Conservation (phyloP, 2,888 invertebrate genomes). For the Chironomus tentans region DNA sequence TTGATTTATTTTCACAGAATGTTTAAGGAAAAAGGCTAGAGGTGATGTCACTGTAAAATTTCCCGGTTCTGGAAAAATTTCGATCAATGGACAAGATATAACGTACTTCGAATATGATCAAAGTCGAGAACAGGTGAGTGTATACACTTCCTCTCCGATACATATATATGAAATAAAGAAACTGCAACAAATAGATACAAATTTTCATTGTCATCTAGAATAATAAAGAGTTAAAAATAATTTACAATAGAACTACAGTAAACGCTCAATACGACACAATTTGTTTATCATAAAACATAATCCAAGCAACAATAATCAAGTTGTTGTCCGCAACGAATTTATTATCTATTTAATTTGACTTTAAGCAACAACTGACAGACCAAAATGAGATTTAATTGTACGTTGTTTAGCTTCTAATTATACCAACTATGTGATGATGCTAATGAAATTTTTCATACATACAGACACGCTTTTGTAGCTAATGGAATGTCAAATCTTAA, state of each 20-base stretch:
- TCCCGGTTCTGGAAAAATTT: conserved; percentile 75
- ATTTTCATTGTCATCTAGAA: conserved; percentile 18
- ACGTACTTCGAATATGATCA: conserved; percentile 64
- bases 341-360: no score
- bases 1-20: conserved; percentile 44
- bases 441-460: no score
- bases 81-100: conserved; percentile 68
- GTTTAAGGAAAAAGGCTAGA: conserved; percentile 59
- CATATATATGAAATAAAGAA: not conserved
- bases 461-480: no score
- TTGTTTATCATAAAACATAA: no score
- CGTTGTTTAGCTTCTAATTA: no score
- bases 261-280: not conserved
- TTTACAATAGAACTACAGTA: conserved; percentile 14
- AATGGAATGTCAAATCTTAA: no score
- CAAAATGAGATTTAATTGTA: no score
- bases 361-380: no score
- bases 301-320: no score
- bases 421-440: no score
- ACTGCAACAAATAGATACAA: not conserved
- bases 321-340: no score
- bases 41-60: conserved; percentile 71
- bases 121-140: conserved; percentile 64
- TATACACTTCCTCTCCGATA: not conserved
- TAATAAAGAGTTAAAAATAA: conserved; percentile 19